Evolutionary conservation across 2,888 invertebrate species (phyloP), one percentile per base, ranked within the genome.

Genomic region (Agriopis aurantiaria): DNA sequence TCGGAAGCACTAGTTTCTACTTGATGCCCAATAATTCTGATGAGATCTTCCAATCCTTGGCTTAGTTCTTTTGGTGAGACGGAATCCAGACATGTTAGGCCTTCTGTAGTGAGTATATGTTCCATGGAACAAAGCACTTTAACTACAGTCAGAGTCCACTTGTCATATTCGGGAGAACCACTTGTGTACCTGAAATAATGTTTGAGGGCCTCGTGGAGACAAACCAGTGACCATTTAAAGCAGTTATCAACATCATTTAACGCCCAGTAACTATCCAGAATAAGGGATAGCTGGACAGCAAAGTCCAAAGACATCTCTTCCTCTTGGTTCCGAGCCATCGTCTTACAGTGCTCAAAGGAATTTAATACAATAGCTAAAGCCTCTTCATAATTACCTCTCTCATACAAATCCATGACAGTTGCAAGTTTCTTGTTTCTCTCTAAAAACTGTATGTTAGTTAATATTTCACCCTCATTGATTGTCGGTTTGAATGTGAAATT

Each of bases 211-310:
- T 98, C 98, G 83, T 97, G 95, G 33, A 98, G 91, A 80, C 97
- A 97, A 65, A 95, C 96, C 78, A 98, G 96, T 1, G 96, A 96
- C 97, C 97, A 98, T 75, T 96, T 91, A 72, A 97, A 96, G 82
- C 97, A 97, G 57, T 96, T 95, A 72, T 96, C 92, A 11, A 91
- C 90, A 76, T 96, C 95, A 67, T 95, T 92, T 49, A 96, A 86
- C 66, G 96, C 95, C 95, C 96, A 96, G 70, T 96, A 95, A 53
- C 96, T 95, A 70, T 97, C 96, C 71, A 97, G 89, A 72, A 97
- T 92, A 65, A 97, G 90, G 10, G 95, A 95, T 46, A 96, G 87
- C 72, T 96, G 94, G 6, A 95, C 95, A 75, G 95, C 95, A 88
- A 95, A 95, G 70, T 96, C 95, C 71, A 95, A 77, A 17, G 91